Conservation (phyloP, 1,140 invertebrate genomes). For the Matsumurasca onukii region DNA sequence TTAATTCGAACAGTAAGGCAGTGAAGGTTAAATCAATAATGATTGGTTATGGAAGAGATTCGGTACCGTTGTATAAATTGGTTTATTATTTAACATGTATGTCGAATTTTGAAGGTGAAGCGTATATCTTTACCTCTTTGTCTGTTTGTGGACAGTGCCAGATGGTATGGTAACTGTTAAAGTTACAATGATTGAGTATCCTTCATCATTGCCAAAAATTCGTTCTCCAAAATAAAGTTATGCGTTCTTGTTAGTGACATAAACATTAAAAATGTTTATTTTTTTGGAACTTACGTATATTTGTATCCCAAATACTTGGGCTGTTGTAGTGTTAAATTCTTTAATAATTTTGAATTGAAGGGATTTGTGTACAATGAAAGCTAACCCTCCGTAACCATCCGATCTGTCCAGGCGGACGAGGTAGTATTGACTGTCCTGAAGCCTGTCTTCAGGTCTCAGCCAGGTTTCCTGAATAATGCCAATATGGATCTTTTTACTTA, state of each 20-base stretch:
- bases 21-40: neutral
- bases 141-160: neutral
- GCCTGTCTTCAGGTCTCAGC: neutral
- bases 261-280: neutral
- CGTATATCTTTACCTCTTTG: neutral
- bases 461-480: neutral
- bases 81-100: neutral
- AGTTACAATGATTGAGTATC: neutral
- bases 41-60: slow-evolving; percentile 4
- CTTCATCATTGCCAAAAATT: neutral
- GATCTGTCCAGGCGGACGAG: neutral
- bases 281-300: too few species aligned
- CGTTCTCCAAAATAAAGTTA: neutral
- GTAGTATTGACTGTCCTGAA: neutral
- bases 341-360: neutral
- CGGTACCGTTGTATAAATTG: neutral
- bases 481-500: neutral
- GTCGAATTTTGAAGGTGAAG: neutral
- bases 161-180: neutral
- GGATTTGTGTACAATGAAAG: neutral
- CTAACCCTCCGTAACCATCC: neutral
- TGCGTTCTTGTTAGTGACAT: neutral
- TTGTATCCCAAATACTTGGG: neutral
- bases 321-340: neutral
- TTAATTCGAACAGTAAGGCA: neutral